Conservation (phyloP, 2,888 invertebrate species). For the Physocephala rufipes region DNA sequence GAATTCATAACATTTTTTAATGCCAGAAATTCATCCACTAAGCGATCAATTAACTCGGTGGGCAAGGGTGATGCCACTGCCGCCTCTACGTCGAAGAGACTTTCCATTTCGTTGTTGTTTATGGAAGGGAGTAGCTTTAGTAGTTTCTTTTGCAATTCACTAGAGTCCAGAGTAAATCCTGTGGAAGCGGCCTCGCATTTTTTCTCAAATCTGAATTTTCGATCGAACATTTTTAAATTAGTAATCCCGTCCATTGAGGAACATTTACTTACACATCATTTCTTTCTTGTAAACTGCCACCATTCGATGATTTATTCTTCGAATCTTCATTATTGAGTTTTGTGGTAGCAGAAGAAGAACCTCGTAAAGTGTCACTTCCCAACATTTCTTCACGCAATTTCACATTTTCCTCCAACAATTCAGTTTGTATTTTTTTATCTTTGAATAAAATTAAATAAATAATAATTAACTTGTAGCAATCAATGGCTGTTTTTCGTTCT, state of each 20-base stretch:
- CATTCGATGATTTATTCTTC: slow-evolving; percentile 21
- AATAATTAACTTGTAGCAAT: not conserved
- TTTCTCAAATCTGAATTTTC: slow-evolving; percentile 45
- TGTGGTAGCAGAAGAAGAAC: no score
- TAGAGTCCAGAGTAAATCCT: slow-evolving; percentile 47
- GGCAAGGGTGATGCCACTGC: slow-evolving; percentile 54
- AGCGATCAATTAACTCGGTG: slow-evolving; percentile 58
- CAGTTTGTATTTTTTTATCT: slow-evolving; percentile 60
- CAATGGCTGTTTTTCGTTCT: not conserved
- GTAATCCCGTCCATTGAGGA: not conserved
- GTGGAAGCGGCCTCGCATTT: slow-evolving; percentile 37
- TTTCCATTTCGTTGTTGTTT: slow-evolving; percentile 59
- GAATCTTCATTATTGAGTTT: no score
- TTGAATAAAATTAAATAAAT: not conserved
- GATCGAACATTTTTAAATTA: not conserved
- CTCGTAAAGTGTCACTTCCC: slow-evolving; percentile 41
- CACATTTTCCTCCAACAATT: slow-evolving; percentile 55
- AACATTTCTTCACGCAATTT: slow-evolving; percentile 54
- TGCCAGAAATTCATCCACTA: slow-evolving; percentile 60
- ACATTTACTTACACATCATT: not conserved
- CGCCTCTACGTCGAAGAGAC: slow-evolving; percentile 59
- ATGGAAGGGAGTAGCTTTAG: slow-evolving; percentile 60
- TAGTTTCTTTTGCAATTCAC: slow-evolving; percentile 59
- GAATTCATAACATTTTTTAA: slow-evolving; percentile 58
- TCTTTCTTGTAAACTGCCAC: no score